Evolutionary conservation across 1,140 invertebrate species (phyloP).

Genomic region (Procambarus clarkii): DNA sequence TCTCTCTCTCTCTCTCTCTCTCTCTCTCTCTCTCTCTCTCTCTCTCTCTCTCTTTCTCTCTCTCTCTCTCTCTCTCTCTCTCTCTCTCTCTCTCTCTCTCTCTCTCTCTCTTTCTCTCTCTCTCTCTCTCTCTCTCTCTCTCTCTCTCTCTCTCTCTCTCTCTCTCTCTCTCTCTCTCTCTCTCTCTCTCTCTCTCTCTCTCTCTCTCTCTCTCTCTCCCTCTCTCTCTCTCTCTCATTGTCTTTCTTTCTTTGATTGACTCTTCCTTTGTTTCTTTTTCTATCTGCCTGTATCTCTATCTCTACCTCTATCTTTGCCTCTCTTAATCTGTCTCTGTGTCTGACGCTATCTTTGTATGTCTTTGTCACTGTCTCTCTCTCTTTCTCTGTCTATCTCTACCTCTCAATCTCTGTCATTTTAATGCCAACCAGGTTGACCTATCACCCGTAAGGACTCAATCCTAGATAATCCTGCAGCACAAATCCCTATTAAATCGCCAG

Average conservation of each 20-base stretch:
- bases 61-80: constrained; percentile 38
- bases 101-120: background rate
- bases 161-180: constrained; percentile 19
- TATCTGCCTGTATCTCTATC: background rate
- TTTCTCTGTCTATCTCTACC: background rate
- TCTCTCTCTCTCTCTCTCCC: constrained; percentile 44
- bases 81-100: constrained; percentile 13
- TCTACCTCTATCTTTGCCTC: background rate
- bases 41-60: constrained; percentile 30
- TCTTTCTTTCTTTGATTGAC: constrained; percentile 24
- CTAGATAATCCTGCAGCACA: background rate
- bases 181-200: constrained; percentile 18
- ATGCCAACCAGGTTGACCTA: background rate
- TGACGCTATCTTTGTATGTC: background rate
- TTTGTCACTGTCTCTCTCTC: background rate
- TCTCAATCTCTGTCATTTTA: background rate
- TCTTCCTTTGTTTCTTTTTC: background rate
- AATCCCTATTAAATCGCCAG: background rate
- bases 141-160: constrained; percentile 11
- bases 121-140: background rate
- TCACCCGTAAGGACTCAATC: background rate
- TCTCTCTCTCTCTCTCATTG: constrained; percentile 43
- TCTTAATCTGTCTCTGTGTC: background rate
- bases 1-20: background rate
- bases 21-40: constrained; percentile 29